Evolutionary conservation across 2,797 vertebrate species (phyloP), one percentile per base, ranked within the genome.

Genomic region (Megalops cyprinoides): DNA sequence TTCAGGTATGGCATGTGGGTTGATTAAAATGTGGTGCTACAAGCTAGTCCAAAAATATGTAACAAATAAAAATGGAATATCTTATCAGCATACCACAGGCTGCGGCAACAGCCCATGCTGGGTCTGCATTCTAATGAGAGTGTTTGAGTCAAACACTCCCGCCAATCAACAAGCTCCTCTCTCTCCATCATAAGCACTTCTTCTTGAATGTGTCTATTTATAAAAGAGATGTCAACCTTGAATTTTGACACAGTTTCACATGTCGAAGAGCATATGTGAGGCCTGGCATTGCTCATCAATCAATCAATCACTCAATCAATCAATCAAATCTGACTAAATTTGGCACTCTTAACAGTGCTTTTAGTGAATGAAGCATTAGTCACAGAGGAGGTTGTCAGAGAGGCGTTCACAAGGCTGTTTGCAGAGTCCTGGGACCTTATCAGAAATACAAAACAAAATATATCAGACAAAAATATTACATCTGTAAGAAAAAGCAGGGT

Each of bases 71-170:
- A 89, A 88, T 87, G 71, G 86, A 89, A 89, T 84, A 84, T 86
- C 85, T 90, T 91, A 91, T 89, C 90, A 79, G 86, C 49, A 79
- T 77, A 56, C 69, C 81, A 80, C 87, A 90, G 90, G 81, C 84
- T 48, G 75, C 84, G 77, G 79, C 77, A 77, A 83, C 62, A 81
- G 74, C 77, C 55, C 48, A 20, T 76, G 42, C 28, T 42, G 78
- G 86, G 84, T 89, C 83, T 87, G 81, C 82, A 87, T 87, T 86
- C 86, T 86, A 87, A 89, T 88, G 83, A 87, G 80, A 65, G 81
- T 71, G 84, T 83, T 53, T 4, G 74, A 82, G 71, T 83, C 79
- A 87, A 84, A 83, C 65, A 80, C 67, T 82, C 82, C 79, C 88
- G 84, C 81, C 77, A 60, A 67, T 78, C 6, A 3, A 81, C 75